phyloP scores from a whole-genome alignment of 1,140 invertebrate genomes.

The Wasmannia auropunctata region DNA sequence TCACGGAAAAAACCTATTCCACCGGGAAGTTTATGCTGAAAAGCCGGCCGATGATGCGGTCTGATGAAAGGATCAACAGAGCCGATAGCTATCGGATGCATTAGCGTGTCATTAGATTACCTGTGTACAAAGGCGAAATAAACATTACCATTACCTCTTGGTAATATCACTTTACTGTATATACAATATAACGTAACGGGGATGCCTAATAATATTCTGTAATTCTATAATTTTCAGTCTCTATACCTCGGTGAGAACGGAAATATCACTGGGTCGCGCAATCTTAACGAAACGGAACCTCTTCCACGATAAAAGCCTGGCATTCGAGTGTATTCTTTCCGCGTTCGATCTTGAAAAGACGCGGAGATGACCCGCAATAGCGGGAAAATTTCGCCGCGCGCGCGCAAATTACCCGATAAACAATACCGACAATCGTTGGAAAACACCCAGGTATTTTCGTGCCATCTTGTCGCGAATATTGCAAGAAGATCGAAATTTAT shows the following conservation, averaged over 20 bases:
- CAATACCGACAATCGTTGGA: slow-evolving; percentile 44
- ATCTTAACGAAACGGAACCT: slow-evolving; percentile 29
- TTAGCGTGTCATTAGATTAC: slow-evolving; percentile 35
- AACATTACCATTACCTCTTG: slow-evolving; percentile 1
- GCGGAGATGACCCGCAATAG: slow-evolving; percentile 34
- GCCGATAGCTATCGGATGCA: slow-evolving; percentile 21
- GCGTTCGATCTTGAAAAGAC: not conserved
- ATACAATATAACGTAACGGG: no score
- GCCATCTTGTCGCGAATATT: slow-evolving; percentile 24
- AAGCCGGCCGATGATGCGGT: slow-evolving; percentile 28
- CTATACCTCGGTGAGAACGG: not conserved
- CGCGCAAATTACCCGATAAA: slow-evolving; percentile 46
- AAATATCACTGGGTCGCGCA: slow-evolving; percentile 11
- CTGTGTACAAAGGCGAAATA: slow-evolving; percentile 9
- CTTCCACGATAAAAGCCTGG: slow-evolving; percentile 38
- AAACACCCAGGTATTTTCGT: slow-evolving; percentile 11
- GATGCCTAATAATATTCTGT: not conserved
- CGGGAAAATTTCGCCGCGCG: slow-evolving; percentile 54
- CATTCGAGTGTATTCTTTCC: slow-evolving; percentile 1
- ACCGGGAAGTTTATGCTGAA: slow-evolving; percentile 41
- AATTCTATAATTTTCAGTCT: not conserved
- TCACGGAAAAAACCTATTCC: slow-evolving; percentile 50
- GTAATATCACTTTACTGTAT: not conserved
- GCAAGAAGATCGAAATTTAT: slow-evolving; percentile 28
- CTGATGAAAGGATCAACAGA: slow-evolving; percentile 35